A percentile compares a stretch with the other conserved stretches of the same genome.
phyloP scores from a whole-genome alignment of 2,797 vertebrate genomes.

The Catamblyrhynchus diadema region DNA sequence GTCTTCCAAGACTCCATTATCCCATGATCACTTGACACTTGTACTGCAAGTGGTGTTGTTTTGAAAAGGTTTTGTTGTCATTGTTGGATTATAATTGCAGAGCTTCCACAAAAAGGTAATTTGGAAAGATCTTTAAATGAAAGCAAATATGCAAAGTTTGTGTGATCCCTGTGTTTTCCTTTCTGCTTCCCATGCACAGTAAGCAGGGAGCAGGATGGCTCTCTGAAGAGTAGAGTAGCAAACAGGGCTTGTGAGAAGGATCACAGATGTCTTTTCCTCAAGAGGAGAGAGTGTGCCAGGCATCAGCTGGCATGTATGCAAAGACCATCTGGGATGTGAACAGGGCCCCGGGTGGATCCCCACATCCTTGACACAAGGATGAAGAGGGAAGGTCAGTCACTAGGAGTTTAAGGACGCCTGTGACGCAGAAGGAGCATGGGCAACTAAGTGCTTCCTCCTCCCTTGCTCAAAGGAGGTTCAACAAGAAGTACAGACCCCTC shows the following conservation, averaged over 20 bases:
- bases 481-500: background rate
- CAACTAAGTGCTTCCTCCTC: background rate
- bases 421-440: background rate
- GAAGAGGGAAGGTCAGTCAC: background rate
- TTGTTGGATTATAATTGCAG: background rate
- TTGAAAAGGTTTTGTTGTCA: background rate
- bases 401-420: background rate
- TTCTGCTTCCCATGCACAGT: background rate
- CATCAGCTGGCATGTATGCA: background rate
- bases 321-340: conserved; percentile 25
- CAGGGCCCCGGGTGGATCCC: background rate
- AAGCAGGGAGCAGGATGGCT: background rate
- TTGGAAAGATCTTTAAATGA: background rate
- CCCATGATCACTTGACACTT: background rate
- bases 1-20: background rate
- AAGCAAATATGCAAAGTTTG: background rate
- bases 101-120: background rate
- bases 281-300: conserved; percentile 30
- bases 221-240: background rate
- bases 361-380: background rate
- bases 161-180: background rate
- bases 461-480: background rate
- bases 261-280: conserved; percentile 22
- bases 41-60: background rate
- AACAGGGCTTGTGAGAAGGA: background rate